Evolutionary conservation across 2,888 invertebrate genomes (phyloP), one percentile per base, ranked within the genome.

Genomic region (Caenorhabditis wallacei): DNA sequence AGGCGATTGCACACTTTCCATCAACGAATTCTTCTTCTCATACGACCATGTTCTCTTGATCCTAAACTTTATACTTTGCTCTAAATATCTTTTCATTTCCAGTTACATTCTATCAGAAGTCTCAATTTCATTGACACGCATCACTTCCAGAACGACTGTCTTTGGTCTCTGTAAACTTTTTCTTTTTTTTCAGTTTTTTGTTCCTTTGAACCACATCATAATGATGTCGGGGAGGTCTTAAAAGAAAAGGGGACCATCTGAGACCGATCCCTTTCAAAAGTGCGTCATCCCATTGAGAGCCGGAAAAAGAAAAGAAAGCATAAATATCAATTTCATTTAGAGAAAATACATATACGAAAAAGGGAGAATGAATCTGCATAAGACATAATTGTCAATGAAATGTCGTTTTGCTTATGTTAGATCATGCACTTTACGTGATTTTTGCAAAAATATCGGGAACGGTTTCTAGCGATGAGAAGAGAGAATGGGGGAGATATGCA

Each of bases 381-480:
- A 64, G 57, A 57, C 74, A 75, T 26, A 1, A 53, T 46, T 59
- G 51, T 59, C 63, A 40, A 37, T 26, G 54, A 56, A 48, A 64
- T 30, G n/a, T 30, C 30, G 8, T 30, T n/a, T n/a, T 30, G 53
- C 26, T 53, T 24, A 53, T 24, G 22, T 24, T 13, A 24, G 24
- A 26, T 61, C 59, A 61, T 51, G 61, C 43, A 59, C 26, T 69
- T 69, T 76, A 76, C 76, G 76, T 76, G 76, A 76, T 69, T 69
- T 76, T 76, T 76, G 66, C 61, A 69, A 76, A 40, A 26, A 76
- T 61, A 69, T 51, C 76, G 76, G 68, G 66, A 76, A 69, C 76
- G 30, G 68, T 66, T 57, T 64, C 40, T 10, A 18, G 37, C 18
- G 54, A 0, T 1, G 18, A 37, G 20, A 22, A 43, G 24, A 26